Conservation (phyloP, 2,888 invertebrate genomes). For the Agonopterix heracliana region DNA sequence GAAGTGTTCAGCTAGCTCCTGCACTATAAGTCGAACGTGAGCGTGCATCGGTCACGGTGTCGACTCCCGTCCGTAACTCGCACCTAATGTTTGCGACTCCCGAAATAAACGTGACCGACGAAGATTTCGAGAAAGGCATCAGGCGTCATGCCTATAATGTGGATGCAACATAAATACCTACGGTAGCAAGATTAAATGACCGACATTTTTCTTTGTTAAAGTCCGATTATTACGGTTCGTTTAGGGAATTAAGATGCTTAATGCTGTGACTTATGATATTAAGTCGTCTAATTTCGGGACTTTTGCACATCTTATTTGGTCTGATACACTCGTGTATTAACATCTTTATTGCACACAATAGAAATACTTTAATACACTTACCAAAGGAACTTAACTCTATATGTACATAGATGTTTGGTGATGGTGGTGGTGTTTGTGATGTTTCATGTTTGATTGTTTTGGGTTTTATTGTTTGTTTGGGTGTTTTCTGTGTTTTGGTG, state of each 20-base stretch:
- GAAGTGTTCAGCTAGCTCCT: no score
- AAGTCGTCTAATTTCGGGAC: not conserved
- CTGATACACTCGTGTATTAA: no score
- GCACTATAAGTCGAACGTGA: no score
- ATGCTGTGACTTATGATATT: not conserved
- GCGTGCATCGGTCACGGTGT: constrained; percentile 14
- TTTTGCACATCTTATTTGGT: not conserved
- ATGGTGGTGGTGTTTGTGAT: no score
- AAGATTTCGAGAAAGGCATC: constrained; percentile 56
- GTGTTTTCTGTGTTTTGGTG: no score
- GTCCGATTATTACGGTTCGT: constrained; percentile 38
- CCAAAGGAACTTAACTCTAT: no score
- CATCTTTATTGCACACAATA: no score
- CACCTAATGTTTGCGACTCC: constrained; percentile 31
- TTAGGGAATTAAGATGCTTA: constrained; percentile 18
- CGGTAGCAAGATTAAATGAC: constrained; percentile 39
- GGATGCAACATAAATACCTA: constrained; percentile 43
- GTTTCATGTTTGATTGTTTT: no score
- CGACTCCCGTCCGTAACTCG: constrained; percentile 7
- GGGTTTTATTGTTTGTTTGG: no score
- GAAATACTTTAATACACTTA: no score
- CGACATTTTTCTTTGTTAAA: constrained; percentile 38
- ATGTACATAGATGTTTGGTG: no score
- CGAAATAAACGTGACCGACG: constrained; percentile 61
- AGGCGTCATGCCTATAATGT: constrained; percentile 38